Evolutionary conservation across 2,797 vertebrate genomes (phyloP), one percentile per base, ranked within the genome.

Genomic region (Pogonophryne albipinna): DNA sequence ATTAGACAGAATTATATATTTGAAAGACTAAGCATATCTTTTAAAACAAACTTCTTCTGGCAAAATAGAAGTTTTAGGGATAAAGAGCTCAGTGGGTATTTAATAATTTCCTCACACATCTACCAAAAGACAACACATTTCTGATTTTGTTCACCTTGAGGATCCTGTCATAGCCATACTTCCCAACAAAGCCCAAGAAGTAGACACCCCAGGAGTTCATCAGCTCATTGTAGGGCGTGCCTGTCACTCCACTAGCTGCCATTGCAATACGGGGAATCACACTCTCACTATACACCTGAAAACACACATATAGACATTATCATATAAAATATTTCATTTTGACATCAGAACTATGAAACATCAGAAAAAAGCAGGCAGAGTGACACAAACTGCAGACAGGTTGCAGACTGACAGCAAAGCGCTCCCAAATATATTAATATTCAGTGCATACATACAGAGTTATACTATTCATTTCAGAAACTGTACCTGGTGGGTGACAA

Each of bases 191-290:
- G 6, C 94, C 93, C 71, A 95, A 86, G 83, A 95, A 95, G 66
- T 94, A 95, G 65, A 95, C 92, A 0, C 95, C 94, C 94, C 94
- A 95, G 70, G 94, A 94, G 87, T 95, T 96, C 93, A 95, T 96
- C 86, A 96, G 89, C 80, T 95, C 94, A 76, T 94, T 95, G 80
- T 95, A 95, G 31, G 94, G 94, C 1, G 94, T 95, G 16, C 94
- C 94, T 63, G 94, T 96, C 77, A 95, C 93, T 44, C 93, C 91
- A 16, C 92, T 95, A 62, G 94, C 95, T 66, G 95, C 94, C 82
- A 94, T 95, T 34, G 93, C 92, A 41, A 94, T 95, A 14, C 92
- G 88, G 4, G 94, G 94, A 82, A 95, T 95, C 51, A 95, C 93
- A 76, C 90, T 95, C 82, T 94, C 93, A 67, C 92, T 94, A 78